phyloP scores from a whole-genome alignment of 2,113 vertebrate species.

The Seriola aureovittata region DNA sequence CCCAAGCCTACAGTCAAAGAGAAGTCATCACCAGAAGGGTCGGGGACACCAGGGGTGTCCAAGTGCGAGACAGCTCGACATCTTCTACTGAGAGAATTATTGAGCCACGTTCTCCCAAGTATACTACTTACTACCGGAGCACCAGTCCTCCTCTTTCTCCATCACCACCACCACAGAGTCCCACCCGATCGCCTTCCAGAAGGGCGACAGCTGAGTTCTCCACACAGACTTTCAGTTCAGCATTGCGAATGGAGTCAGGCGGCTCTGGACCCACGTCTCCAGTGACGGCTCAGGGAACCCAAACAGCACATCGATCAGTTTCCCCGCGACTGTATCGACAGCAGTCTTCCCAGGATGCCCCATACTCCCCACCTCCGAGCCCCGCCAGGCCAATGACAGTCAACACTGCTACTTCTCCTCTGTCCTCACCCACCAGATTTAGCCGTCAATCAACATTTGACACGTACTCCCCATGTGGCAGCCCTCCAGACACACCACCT shows the following conservation, averaged over 20 bases:
- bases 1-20: slow-evolving; percentile 86
- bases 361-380: slow-evolving; percentile 88
- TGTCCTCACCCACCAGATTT: slow-evolving; percentile 89
- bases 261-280: slow-evolving; percentile 80
- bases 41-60: slow-evolving; percentile 76
- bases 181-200: slow-evolving; percentile 85
- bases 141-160: slow-evolving; percentile 94
- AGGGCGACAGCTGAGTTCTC: slow-evolving; percentile 92
- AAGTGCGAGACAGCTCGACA: slow-evolving; percentile 81
- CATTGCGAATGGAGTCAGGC: slow-evolving; percentile 76
- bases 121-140: slow-evolving; percentile 89
- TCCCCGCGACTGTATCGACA: slow-evolving; percentile 90
- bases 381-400: slow-evolving; percentile 88
- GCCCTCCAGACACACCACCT: slow-evolving; percentile 86
- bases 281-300: slow-evolving; percentile 92
- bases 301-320: slow-evolving; percentile 87
- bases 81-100: slow-evolving; percentile 78
- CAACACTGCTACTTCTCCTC: slow-evolving; percentile 89
- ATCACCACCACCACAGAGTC: slow-evolving; percentile 90
- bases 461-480: slow-evolving; percentile 87
- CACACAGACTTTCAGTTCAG: slow-evolving; percentile 89
- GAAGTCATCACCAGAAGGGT: slow-evolving; percentile 81
- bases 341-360: slow-evolving; percentile 90
- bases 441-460: slow-evolving; percentile 88
- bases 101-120: slow-evolving; percentile 83